Conservation (phyloP, 2,797 vertebrate genomes). For the Cottoperca gobio region DNA sequence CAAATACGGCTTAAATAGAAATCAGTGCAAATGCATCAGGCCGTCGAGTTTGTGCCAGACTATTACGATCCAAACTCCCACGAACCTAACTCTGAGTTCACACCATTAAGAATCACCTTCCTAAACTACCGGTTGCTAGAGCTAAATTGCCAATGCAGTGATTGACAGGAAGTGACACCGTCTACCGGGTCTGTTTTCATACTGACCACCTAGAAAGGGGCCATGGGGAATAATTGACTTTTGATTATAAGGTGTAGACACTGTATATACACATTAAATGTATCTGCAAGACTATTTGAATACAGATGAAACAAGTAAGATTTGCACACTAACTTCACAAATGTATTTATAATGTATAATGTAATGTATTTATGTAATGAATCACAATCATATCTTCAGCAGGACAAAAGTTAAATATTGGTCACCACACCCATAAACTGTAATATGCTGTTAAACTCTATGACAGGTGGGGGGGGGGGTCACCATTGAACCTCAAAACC, state of each 20-base stretch:
- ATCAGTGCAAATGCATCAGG: constrained; percentile 36
- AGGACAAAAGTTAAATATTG: background rate
- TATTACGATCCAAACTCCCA: constrained; percentile 22
- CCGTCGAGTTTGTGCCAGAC: constrained; percentile 16
- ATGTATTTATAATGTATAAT: no score
- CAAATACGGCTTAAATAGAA: constrained; percentile 51
- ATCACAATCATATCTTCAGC: background rate
- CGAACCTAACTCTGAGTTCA: constrained; percentile 18
- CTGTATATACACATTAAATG: background rate
- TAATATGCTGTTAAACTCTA: background rate
- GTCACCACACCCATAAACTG: background rate
- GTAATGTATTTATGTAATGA: no score
- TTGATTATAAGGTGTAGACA: background rate
- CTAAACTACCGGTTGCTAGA: background rate
- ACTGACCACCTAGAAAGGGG: background rate
- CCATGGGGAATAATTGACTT: background rate
- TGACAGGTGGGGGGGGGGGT: no score
- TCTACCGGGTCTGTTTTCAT: constrained; percentile 2
- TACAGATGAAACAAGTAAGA: fast-evolving
- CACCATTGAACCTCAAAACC: no score
- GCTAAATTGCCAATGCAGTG: background rate
- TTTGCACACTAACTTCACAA: background rate
- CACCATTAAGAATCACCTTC: constrained; percentile 29
- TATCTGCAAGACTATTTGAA: background rate
- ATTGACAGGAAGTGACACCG: background rate